Base-by-base conservation (phyloP, 2,888 invertebrate species). In the Halictus quadricinctus region DNA sequence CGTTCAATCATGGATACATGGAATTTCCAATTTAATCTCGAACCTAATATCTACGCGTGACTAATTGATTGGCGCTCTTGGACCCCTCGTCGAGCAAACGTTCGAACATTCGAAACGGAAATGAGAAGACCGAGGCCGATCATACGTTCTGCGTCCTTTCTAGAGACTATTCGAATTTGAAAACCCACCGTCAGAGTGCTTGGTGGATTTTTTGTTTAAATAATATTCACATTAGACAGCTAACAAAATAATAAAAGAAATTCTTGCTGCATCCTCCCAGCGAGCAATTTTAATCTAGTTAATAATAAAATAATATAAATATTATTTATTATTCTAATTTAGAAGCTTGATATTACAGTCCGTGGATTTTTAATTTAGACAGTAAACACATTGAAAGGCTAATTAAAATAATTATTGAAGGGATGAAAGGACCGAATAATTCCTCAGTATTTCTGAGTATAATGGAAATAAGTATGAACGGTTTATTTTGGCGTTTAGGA, bases 61-160 rank as follows among this genome's bases (percentile, higher is more conserved):
- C 76, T 86, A 86, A 84, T 84, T 86, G 84, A 86, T 81, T 60
- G 64, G 21, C 36, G 12, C n/a, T 76, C 69, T 79, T 79, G 64
- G 48, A 69, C 13, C 54, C 13, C 21, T 69, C 41, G 15, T n/a
- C 25, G 41, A 50, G 48, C 58, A 36, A 80, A 64, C 64, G 64
- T 72, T 58, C 29, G 21, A 75, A 54, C 46, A 18, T 54, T 29
- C 54, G 54, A 78, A 54, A 75, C n/a, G 25, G 72, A 77, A 69
- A 69, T 29, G 69, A 18, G 72, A 79, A 29, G 29, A 69, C 4
- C 36, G 46, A 54, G 29, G 10, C 29, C 8, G 15, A 36, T 66
- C 21, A 18, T 48, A 29, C 29, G 29, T 29, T 29, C 29, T 29
- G 46, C 58, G 2, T 58, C 10, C n/a, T 12, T 0, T 58, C n/a